phyloP scores from a whole-genome alignment of 1,140 invertebrate species.

The Cydia splendana region DNA sequence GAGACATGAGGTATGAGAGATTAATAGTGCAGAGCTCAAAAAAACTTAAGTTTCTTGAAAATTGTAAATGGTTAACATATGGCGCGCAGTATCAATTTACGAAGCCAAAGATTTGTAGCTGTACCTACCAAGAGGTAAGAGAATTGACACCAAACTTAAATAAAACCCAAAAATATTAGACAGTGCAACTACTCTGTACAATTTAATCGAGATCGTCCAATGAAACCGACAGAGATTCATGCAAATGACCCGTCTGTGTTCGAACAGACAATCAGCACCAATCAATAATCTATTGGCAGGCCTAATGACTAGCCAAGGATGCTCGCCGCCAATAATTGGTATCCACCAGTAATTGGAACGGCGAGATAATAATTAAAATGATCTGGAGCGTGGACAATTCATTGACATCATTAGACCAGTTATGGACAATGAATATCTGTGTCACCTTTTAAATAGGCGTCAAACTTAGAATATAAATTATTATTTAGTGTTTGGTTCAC shows the following conservation, averaged over 20 bases:
- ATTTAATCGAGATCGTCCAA: conserved; percentile 70
- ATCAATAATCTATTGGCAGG: conserved; percentile 77
- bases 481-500: not conserved
- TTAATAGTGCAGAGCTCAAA: no score
- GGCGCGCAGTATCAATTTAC: no score
- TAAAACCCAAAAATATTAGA: not conserved
- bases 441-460: conserved; percentile 8
- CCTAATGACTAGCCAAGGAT: conserved; percentile 76
- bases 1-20: no score
- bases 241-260: conserved; percentile 66
- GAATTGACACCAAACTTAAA: not conserved
- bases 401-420: conserved; percentile 21
- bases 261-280: conserved; percentile 72
- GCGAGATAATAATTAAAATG: conserved; percentile 70
- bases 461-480: not conserved
- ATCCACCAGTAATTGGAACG: conserved; percentile 64
- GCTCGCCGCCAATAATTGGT: conserved; percentile 62
- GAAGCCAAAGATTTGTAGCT: no score
- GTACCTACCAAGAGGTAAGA: not conserved
- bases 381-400: conserved; percentile 46
- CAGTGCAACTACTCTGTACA: conserved; percentile 56
- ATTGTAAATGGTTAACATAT: no score
- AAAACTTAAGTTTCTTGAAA: no score
- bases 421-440: conserved; percentile 8
- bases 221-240: conserved; percentile 74